A percentile compares a stretch with the other conserved stretches of the same genome.
Evolutionary conservation across 2,888 invertebrate species (phyloP).

Genomic region (Drosophila subsilvestris): DNA sequence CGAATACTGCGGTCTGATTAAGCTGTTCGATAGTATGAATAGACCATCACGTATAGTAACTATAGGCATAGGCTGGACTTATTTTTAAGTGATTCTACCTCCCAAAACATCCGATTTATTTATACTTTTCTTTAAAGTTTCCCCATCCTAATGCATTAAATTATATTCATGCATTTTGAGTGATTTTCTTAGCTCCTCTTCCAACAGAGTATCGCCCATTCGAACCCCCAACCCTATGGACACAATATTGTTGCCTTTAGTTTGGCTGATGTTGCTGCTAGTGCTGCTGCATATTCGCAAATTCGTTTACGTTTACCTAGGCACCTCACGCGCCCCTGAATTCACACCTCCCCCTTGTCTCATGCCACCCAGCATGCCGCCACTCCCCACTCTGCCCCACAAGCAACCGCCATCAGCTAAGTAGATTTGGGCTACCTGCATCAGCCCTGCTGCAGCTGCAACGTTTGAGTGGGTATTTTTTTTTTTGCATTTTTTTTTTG

Average conservation of each 20-base stretch:
- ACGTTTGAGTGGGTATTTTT: slow-evolving; percentile 38
- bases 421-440: slow-evolving; percentile 77
- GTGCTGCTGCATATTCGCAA: slow-evolving; percentile 67
- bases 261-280: slow-evolving; percentile 48
- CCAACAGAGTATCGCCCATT: slow-evolving; percentile 2
- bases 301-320: slow-evolving; percentile 70
- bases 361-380: too few species aligned
- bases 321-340: slow-evolving; percentile 11
- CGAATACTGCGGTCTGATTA: too few species aligned
- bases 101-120: too few species aligned
- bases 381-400: slow-evolving; percentile 1
- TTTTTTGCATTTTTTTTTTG: slow-evolving; percentile 6
- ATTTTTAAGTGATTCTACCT: too few species aligned
- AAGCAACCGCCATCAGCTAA: slow-evolving; percentile 66
- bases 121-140: too few species aligned
- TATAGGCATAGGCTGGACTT: too few species aligned
- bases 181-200: too few species aligned
- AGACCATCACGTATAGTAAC: too few species aligned
- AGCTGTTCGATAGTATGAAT: too few species aligned
- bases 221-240: not conserved
- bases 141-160: too few species aligned
- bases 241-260: slow-evolving; percentile 14
- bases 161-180: too few species aligned
- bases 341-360: not conserved
- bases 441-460: slow-evolving; percentile 71